These are phyloP conservation scores for Solenopsis invicta DNA, from an alignment of 1,140 invertebrate genomes.

Conservation along the genomic window DNA sequence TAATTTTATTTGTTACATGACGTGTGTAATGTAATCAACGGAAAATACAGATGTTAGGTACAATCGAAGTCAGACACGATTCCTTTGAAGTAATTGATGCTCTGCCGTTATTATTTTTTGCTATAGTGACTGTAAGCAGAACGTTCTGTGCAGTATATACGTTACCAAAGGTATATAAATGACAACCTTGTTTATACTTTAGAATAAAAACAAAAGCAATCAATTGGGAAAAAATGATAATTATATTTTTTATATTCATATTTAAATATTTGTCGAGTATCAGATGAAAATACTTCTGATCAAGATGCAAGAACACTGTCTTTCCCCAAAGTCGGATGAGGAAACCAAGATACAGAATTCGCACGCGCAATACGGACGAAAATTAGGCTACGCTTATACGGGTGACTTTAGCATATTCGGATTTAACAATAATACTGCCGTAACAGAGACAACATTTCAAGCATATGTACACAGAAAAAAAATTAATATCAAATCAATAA, in stretches of 20 bases:
- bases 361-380: background rate
- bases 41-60: background rate
- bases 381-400: constrained; percentile 18
- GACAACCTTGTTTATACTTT: background rate
- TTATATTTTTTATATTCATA: background rate
- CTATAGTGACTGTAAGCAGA: background rate
- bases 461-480: background rate
- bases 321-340: constrained; percentile 3
- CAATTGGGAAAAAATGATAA: background rate
- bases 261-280: constrained; percentile 1
- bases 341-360: constrained; percentile 13
- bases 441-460: background rate
- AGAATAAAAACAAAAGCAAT: background rate
- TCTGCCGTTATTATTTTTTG: background rate
- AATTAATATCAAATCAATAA: too few relatives aligned
- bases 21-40: background rate
- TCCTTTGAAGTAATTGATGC: constrained; percentile 19
- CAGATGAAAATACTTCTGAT: constrained; percentile 32
- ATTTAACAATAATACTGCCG: background rate
- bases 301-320: constrained; percentile 4
- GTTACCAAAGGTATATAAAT: constrained; percentile 25
- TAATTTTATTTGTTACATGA: background rate
- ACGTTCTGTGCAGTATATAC: background rate
- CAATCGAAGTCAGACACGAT: background rate
- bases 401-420: constrained; percentile 3